Base-by-base conservation (phyloP, 2,113 vertebrate genomes). In the Nycticebus coucang region DNA sequence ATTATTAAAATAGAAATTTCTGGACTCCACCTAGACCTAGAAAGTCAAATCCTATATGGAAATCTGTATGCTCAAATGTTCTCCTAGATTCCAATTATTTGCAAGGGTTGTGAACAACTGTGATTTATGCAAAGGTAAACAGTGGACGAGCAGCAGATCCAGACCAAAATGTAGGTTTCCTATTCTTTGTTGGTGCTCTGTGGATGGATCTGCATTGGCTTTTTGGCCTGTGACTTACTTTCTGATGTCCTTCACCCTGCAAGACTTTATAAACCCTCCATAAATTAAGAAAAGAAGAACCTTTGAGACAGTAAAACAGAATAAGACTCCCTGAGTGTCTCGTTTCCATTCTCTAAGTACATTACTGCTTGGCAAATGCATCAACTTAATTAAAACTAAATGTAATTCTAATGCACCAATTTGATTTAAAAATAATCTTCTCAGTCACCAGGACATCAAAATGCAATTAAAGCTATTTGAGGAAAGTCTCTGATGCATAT, bases 331-430 rank as follows among this genome's bases (percentile, higher is more conserved):
- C 80, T 91, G 4, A 30, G 95, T 94, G 94, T 92, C 96, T 97
- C 18, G 6, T 95, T 97, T 95, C 96, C 88, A 94, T 96, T 91
- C 89, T 95, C 91, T 95, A 96, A 97, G 95, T 93, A 95, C 95
- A 95, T 97, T 97, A 97, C 96, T 14, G 90, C 95, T 97, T 97
- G 89, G 96, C 96, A 97, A 97, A 98, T 97, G 95, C 95, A 98
- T 97, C 97, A 97, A 95, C 94, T 95, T 98, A 98, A 97, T 98
- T 97, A 97, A 98, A 97, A 96, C 97, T 95, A 97, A 98, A 98
- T 97, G 96, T 97, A 98, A 98, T 97, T 97, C 92, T 95, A 96
- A 97, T 95, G 96, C 91, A 96, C 96, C 96, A 95, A 98, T 97
- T 97, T 97, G 96, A 97, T 97, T 98, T 98, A 96, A 97, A 97